Conservation (phyloP, 1,140 invertebrate species). For the Bombus terrestris region DNA sequence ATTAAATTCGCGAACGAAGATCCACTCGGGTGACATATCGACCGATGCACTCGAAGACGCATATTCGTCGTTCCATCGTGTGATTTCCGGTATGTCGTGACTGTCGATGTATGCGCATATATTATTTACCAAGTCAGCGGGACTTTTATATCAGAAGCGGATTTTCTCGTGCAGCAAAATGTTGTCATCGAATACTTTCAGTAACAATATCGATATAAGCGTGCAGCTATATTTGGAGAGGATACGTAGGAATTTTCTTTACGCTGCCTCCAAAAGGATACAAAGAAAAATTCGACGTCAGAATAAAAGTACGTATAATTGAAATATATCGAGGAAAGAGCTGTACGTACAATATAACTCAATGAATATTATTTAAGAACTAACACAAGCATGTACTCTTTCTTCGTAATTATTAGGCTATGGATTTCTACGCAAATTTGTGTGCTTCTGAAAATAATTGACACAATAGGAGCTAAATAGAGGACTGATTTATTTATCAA, state of each 20-base stretch:
- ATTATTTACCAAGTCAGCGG: conserved; percentile 29
- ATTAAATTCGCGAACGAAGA: conserved; percentile 10
- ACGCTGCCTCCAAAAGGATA: neutral
- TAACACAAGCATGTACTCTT: no score
- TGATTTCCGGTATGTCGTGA: neutral
- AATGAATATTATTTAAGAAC: no score
- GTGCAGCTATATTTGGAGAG: neutral
- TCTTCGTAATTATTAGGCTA: no score
- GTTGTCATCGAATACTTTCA: neutral
- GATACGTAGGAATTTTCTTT: neutral
- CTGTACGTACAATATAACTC: no score
- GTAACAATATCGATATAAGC: neutral
- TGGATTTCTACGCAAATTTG: no score
- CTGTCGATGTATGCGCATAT: neutral
- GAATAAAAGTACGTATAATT: neutral
- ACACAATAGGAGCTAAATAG: no score
- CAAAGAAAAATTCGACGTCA: neutral
- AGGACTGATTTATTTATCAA: no score
- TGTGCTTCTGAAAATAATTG: no score
- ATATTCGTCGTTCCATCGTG: neutral
- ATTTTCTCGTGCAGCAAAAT: neutral
- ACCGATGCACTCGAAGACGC: neutral
- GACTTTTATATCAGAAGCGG: neutral
- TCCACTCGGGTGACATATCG: neutral
- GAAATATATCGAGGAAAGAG: no score